Evolutionary conservation across 2,888 invertebrate genomes (phyloP), one percentile per base, ranked within the genome.

Genomic region (Sinotaia quadrata): DNA sequence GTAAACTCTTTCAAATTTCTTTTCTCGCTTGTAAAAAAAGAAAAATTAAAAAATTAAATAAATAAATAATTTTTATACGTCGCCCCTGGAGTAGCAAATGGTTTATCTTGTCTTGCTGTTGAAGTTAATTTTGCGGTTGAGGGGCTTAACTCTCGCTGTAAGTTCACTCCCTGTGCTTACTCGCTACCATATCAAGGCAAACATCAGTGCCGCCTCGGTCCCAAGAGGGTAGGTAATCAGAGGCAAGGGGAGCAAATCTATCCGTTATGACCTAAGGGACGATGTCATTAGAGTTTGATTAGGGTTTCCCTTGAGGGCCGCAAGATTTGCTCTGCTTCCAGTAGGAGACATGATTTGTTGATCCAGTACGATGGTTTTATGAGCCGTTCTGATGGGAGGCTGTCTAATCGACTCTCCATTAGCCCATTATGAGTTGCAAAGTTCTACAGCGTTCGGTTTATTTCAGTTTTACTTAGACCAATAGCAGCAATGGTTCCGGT

Each of bases 121-220:
- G 44, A 41, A 65, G 65, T 65, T 65, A 56, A 65, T 65, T 65
- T 65, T 34, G 41, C 65, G 65, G 54, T 44, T 44, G 56, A 65
- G 31, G 47, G 37, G 56, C 24, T 47, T 52, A 31, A 41, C 44
- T 59, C 10, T n/a, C 47, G 59, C 44, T 27, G 47, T 7, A 7
- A 12, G 59, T n/a, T n/a, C n/a, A n/a, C n/a, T n/a, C n/a, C n/a
- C n/a, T n/a, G n/a, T n/a, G n/a, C n/a, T n/a, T n/a, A n/a, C 24
- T 47, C 47, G 21, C 10, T 47, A 21, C 47, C 47, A 47, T 47
- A 47, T 47, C 47, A 47, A 47, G n/a, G 44, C 18, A 44, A 54
- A 52, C 8, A 65, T 65, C 65, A 21, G 33, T 41, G 65, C 65
- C 41, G 65, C 36, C 56, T 37, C 21, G 56, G 65, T 52, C 33